Evolutionary conservation across 2,888 invertebrate species (phyloP).

Genomic region (Diabrotica balteata): DNA sequence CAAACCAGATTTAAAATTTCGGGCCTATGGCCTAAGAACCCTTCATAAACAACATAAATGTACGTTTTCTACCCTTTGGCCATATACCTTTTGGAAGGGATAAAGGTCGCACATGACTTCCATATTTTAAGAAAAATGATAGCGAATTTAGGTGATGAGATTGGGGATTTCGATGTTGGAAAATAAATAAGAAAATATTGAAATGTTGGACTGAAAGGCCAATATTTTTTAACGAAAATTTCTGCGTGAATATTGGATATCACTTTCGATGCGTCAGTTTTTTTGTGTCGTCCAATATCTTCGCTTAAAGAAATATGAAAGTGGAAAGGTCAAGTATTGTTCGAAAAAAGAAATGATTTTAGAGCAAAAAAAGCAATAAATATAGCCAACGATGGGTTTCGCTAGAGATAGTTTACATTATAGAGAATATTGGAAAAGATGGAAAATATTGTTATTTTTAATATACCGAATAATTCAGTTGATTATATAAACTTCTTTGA

Average conservation of each 20-base stretch:
- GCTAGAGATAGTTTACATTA: too few relatives aligned
- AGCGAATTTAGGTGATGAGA: constrained; percentile 7
- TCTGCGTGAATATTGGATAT: not conserved
- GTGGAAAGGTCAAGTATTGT: too few relatives aligned
- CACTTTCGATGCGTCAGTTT: too few relatives aligned
- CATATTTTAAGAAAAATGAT: constrained; percentile 11
- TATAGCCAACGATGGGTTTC: too few relatives aligned
- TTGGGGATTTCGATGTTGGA: constrained; percentile 2
- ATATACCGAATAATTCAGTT: too few relatives aligned
- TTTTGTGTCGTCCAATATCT: too few relatives aligned
- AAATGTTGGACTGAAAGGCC: not conserved
- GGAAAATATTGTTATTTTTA: too few relatives aligned
- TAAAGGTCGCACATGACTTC: constrained; percentile 5
- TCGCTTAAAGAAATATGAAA: too few relatives aligned
- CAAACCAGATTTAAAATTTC: constrained; percentile 7
- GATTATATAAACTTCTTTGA: too few relatives aligned
- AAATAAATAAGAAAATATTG: constrained; percentile 8
- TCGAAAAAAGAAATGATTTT: too few relatives aligned
- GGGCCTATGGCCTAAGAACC: not conserved
- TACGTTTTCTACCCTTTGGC: constrained; percentile 12
- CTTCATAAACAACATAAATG: not conserved
- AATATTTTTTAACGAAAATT: not conserved
- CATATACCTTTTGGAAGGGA: constrained; percentile 1
- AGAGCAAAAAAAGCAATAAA: too few relatives aligned
- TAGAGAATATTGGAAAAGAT: too few relatives aligned